These are phyloP conservation scores for Amyelois transitella DNA, from an alignment of 1,140 invertebrate species.

Conservation along the genomic window DNA sequence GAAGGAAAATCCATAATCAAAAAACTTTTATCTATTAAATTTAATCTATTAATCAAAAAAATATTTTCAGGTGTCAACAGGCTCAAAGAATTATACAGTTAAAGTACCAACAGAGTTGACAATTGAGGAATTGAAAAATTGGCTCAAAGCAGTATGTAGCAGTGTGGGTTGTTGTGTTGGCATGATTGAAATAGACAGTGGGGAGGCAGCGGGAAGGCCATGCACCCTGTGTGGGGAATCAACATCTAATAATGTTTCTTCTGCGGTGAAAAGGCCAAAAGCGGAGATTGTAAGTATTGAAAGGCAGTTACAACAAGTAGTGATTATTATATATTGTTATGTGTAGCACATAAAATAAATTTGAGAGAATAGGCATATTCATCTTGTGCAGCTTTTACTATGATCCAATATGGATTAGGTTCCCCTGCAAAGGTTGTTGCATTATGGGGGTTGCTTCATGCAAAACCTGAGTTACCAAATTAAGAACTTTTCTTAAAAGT, in stretches of 20 bases:
- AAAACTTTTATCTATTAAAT: no score
- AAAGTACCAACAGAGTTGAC: slow-evolving; percentile 65
- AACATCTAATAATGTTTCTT: slow-evolving; percentile 51
- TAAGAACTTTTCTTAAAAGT: no score
- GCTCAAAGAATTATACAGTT: slow-evolving; percentile 57
- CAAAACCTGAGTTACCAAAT: no score
- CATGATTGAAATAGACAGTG: slow-evolving; percentile 61
- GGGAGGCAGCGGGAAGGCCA: slow-evolving; percentile 51
- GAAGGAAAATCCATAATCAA: no score
- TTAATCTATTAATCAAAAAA: no score
- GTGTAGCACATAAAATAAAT: no score
- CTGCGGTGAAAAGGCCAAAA: slow-evolving; percentile 47
- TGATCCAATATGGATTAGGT: no score
- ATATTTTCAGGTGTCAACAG: slow-evolving; percentile 55
- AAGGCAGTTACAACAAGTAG: neutral
- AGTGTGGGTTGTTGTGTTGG: slow-evolving; percentile 61
- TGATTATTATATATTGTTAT: neutral
- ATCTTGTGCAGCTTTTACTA: no score
- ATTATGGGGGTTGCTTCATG: no score
- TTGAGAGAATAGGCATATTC: no score
- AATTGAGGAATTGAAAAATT: slow-evolving; percentile 59
- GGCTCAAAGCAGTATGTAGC: slow-evolving; percentile 59
- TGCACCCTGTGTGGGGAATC: slow-evolving; percentile 62
- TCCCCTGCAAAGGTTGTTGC: no score
- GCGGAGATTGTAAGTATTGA: slow-evolving; percentile 33